Conservation (phyloP, 2,888 invertebrate genomes). For the Phyllotreta striolata region DNA sequence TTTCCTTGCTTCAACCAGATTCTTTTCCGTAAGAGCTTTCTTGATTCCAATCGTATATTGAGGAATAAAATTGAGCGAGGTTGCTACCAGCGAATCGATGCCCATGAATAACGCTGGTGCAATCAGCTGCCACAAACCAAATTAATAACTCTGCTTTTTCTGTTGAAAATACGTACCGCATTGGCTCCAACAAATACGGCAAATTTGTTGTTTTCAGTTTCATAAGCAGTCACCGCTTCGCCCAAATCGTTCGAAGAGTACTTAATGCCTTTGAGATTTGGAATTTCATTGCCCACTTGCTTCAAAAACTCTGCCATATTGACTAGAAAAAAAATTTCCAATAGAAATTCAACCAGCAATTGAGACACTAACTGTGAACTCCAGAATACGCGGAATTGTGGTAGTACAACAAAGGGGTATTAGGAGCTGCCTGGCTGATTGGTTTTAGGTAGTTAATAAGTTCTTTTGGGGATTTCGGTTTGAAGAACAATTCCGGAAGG, state of each 20-base stretch:
- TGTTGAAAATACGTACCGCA: conserved; percentile 68
- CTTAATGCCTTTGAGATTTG: conserved; percentile 83
- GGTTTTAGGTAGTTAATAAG: conserved; percentile 72
- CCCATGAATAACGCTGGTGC: conserved; percentile 73
- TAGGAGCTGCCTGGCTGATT: conserved; percentile 61
- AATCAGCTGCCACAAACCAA: conserved; percentile 64
- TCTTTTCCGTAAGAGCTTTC: conserved; percentile 61
- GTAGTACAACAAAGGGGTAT: conserved; percentile 82
- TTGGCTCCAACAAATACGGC: conserved; percentile 68
- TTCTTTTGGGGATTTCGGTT: conserved; percentile 68
- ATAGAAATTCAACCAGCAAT: not conserved
- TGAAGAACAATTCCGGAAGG: conserved; percentile 80
- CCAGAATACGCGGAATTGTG: conserved; percentile 79
- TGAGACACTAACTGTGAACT: conserved; percentile 71
- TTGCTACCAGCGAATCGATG: conserved; percentile 76
- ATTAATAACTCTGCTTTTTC: no score
- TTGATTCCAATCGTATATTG: conserved; percentile 67
- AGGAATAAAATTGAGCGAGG: conserved; percentile 74
- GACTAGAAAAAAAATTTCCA: conserved; percentile 63
- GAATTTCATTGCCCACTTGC: conserved; percentile 69
- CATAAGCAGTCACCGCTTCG: conserved; percentile 65
- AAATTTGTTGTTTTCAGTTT: conserved; percentile 43
- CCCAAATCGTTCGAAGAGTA: conserved; percentile 78
- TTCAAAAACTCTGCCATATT: conserved; percentile 75
- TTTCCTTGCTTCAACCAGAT: conserved; percentile 61